Conservation (phyloP, 37 sponge, comb jelly and placozoan genomes). For the Tethya wilhelma region DNA sequence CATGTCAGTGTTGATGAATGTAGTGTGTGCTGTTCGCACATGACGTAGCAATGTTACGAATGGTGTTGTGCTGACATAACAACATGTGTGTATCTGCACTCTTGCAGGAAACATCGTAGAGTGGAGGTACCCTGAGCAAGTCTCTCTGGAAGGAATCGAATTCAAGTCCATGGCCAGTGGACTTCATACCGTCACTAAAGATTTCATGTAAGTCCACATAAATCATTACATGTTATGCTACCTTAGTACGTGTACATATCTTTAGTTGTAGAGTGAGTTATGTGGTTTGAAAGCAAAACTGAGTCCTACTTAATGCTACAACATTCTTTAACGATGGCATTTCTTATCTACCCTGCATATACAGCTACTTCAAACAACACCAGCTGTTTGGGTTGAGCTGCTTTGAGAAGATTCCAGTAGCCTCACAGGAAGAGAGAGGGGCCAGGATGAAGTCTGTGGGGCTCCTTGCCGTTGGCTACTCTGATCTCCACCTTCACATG, state of each 20-base stretch:
- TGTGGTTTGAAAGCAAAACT: too few relatives aligned
- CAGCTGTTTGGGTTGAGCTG: constrained; percentile 92
- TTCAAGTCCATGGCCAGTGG: constrained; percentile 98
- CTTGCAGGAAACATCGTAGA: constrained; percentile 95
- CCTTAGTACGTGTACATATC: not conserved
- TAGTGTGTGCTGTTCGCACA: too few relatives aligned
- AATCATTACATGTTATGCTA: not conserved
- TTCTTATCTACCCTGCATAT: too few relatives aligned
- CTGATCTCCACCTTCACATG: constrained; percentile 80
- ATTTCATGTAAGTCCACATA: constrained; percentile 92
- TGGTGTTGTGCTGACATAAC: too few relatives aligned
- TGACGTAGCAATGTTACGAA: too few relatives aligned
- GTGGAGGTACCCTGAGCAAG: constrained; percentile 83
- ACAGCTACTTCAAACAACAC: constrained; percentile 80
- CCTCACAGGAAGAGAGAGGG: constrained; percentile 86
- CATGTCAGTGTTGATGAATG: too few relatives aligned
- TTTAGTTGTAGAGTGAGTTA: not conserved
- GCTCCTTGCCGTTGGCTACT: constrained; percentile 73
- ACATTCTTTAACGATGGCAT: too few relatives aligned
- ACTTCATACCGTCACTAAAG: constrained; percentile 80
- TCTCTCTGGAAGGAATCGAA: constrained; percentile 86
- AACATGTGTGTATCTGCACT: too few relatives aligned
- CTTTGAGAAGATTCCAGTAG: constrained; percentile 83
- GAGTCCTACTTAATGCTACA: too few relatives aligned
- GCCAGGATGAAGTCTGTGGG: constrained; percentile 98